Conservation (phyloP, 2,113 vertebrate genomes). For the Sceloporus undulatus region DNA sequence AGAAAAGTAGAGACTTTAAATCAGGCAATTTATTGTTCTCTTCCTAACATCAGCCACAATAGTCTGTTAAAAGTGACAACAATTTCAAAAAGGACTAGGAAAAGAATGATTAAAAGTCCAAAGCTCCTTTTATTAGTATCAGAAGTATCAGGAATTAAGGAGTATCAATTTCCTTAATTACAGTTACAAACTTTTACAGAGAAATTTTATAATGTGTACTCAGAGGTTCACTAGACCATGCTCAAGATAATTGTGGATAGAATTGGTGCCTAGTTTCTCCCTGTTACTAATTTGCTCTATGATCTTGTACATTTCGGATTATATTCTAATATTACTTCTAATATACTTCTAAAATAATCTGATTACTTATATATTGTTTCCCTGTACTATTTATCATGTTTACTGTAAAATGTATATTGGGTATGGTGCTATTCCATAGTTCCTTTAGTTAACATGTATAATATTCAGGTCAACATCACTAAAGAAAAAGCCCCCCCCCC, state of each 20-base stretch:
- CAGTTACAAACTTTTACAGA: too few species aligned
- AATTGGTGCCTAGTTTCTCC: neutral
- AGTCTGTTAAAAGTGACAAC: neutral
- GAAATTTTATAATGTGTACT: too few species aligned
- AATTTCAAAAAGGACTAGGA: neutral
- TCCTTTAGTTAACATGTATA: neutral
- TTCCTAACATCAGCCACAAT: neutral
- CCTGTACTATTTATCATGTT: neutral
- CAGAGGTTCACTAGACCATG: too few species aligned
- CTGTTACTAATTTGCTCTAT: neutral
- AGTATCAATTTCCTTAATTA: too few species aligned
- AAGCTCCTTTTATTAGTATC: neutral
- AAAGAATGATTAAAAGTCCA: neutral
- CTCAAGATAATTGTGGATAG: neutral
- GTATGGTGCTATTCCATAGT: neutral
- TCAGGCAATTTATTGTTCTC: neutral
- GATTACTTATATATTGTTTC: neutral
- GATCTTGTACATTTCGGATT: neutral
- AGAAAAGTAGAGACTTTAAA: neutral
- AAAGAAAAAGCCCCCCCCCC: neutral
- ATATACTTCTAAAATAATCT: too few species aligned
- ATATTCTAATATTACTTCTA: neutral
- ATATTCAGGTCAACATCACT: neutral
- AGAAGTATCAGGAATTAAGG: neutral
- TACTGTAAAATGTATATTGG: slow-evolving; percentile 1